Base-by-base conservation (phyloP, 2,888 invertebrate species). In the Elysia crispata region DNA sequence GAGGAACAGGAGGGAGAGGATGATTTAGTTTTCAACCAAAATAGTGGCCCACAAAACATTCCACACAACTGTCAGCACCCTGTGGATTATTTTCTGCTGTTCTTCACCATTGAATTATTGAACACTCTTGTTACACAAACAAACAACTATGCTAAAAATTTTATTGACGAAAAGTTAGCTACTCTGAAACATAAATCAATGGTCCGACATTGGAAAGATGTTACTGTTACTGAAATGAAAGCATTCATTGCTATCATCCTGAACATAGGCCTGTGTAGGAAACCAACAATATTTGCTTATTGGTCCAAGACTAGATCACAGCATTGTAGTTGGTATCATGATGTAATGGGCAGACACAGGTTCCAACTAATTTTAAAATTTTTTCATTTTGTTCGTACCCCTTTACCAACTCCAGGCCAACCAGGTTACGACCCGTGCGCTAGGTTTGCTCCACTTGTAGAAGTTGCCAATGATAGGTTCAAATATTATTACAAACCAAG, bases 51-150 rank as follows among this genome's bases (percentile, higher is more conserved):
- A 60, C 60, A 60, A 60, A 60, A 60, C 25, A 60, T 60, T 60
- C 60, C 60, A 23, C 6, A 60, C 60, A 60, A n/a, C 60, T 60
- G 25, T 60, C 23, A 60, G 25, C n/a, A 60, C n/a, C 60, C 60
- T 60, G 60, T 60, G n/a, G 60, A 60, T 60, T 60, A 60, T 25
- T 60, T 60, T 60, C 60, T 60, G n/a, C 25, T 60, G 25, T 60
- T 60, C 60, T 60, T n/a, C 25, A 60, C 60, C n/a, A 41, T 41
- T 41, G 41, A 41, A 41, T 41, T 41, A 41, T 41, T 41, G 41
- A 41, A 41, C 41, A 41, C 60, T 23, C n/a, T 60, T n/a, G 25
- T 60, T 23, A 60, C 60, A 23, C 60, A 60, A 23, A 23, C 60
- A 60, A 23, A 60, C 25, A 25, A 25, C 60, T 60, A 60, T 60